Percentiles rank a stretch among this genome's conserved stretches.
These are phyloP conservation scores for Micromys minutus DNA, from an alignment of 2,113 vertebrate species.

Conservation along the genomic window DNA sequence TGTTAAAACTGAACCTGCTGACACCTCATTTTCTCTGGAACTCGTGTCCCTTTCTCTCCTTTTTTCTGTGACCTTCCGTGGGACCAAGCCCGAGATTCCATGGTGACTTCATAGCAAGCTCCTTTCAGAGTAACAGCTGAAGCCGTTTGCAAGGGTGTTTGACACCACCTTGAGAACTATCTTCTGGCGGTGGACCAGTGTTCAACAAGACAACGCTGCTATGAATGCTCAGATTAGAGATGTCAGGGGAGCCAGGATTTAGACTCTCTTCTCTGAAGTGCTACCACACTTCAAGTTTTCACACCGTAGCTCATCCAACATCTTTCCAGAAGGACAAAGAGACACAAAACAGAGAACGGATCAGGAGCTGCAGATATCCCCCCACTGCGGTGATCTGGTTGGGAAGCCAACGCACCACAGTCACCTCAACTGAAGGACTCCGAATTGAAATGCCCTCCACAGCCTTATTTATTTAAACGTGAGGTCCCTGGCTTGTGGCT, in stretches of 20 bases:
- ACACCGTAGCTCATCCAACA: too few relatives aligned
- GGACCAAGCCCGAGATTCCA: background rate
- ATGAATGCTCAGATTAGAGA: background rate
- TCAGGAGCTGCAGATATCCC: fast-evolving
- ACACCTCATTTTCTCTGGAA: conserved; percentile 68
- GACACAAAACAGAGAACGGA: too few relatives aligned
- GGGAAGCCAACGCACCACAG: too few relatives aligned
- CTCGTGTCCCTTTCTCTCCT: conserved; percentile 65
- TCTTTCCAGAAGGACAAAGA: too few relatives aligned
- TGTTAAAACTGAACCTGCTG: conserved; percentile 75
- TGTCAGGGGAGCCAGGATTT: background rate
- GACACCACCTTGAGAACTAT: background rate
- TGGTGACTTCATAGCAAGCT: background rate
- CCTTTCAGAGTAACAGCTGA: conserved; percentile 21
- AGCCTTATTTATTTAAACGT: background rate
- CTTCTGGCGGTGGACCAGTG: background rate
- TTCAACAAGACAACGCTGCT: background rate
- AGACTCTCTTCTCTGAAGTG: too few relatives aligned
- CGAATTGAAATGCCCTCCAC: background rate
- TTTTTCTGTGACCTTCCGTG: background rate
- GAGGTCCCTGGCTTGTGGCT: too few relatives aligned
- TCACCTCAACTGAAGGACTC: background rate
- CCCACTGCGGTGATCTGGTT: too few relatives aligned
- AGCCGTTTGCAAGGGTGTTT: background rate
- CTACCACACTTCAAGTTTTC: too few relatives aligned